Evolutionary conservation across 2,797 vertebrate species (phyloP), one percentile per base, ranked within the genome.

Genomic region (Pseudochaenichthys georgianus): DNA sequence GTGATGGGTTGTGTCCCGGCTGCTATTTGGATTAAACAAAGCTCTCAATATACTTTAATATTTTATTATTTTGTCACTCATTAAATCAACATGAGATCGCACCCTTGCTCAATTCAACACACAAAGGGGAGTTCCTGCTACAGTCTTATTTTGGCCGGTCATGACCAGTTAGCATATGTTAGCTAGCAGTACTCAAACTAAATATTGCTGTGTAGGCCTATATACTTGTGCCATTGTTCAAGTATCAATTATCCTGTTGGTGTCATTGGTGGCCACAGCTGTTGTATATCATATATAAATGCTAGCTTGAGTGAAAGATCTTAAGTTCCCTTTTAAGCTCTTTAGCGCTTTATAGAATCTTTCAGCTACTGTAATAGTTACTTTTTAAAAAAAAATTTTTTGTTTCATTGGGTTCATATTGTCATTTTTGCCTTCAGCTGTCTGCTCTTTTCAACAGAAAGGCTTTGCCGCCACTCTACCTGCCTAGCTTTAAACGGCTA

Each of bases 31-130:
- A 38, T 61, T 9, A 71, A 28, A 21, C 45, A 55, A 66, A 28
- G 43, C 51, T 63, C 17, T 55, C 21, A 34, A 31, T 31, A 60
- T 34, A n/a, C 38, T 74, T 59, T 13, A 23, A 67, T 53, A 58
- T 21, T 41, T 51, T n/a, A 53, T 31, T 17, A 31, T 59, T 16
- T 51, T 17, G 38, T 38, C 42, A 31, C 19, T 64, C n/a, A 5
- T 59, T 52, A 54, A 67, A 42, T n/a, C 69, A 34, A 68, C 54
- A 34, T 7, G 3, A 42, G 34, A 21, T 55, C 52, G 43, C 43
- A 55, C 47, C 41, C 7, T 28, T 31, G 52, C 16, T 55, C 13
- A 51, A 15, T 12, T 52, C 34, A 21, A 64, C 13, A 23, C n/a
- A 54, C 34, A 3, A 11, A 52, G 13, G 13, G 47, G 1, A 21